Percentiles rank a stretch among this genome's conserved stretches.
Conservation (phyloP, 2,113 vertebrate species). For the Psammodynastes pulverulentus region DNA sequence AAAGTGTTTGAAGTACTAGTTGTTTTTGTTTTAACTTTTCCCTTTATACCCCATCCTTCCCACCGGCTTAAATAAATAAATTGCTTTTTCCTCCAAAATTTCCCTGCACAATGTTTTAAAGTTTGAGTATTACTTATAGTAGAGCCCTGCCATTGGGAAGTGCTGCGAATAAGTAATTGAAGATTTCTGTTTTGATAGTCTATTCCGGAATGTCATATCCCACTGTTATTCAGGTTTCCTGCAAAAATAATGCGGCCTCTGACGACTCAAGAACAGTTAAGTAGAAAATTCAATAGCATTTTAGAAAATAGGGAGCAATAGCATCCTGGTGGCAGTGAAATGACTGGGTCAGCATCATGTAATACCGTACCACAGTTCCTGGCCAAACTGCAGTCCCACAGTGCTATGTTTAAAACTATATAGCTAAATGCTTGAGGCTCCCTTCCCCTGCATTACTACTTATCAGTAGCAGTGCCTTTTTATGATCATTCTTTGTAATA, state of each 20-base stretch:
- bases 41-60: background rate
- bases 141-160: background rate
- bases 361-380: background rate
- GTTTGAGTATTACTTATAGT: background rate
- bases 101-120: background rate
- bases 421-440: background rate
- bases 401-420: background rate
- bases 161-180: background rate
- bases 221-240: background rate
- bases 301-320: background rate
- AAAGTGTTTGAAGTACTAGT: slow-evolving; percentile 8
- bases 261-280: background rate
- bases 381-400: background rate
- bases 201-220: background rate
- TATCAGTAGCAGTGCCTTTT: background rate
- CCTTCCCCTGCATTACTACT: background rate
- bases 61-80: background rate
- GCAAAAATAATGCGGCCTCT: slow-evolving; percentile 14
- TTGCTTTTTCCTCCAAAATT: background rate
- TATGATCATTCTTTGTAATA: too few relatives aligned
- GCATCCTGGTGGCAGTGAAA: background rate
- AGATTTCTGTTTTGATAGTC: slow-evolving; percentile 1
- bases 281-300: slow-evolving; percentile 10
- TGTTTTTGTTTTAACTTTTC: background rate
- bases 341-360: background rate